These are phyloP conservation scores for Isurus oxyrinchus DNA, from an alignment of 2,113 vertebrate genomes.

Conservation along the genomic window DNA sequence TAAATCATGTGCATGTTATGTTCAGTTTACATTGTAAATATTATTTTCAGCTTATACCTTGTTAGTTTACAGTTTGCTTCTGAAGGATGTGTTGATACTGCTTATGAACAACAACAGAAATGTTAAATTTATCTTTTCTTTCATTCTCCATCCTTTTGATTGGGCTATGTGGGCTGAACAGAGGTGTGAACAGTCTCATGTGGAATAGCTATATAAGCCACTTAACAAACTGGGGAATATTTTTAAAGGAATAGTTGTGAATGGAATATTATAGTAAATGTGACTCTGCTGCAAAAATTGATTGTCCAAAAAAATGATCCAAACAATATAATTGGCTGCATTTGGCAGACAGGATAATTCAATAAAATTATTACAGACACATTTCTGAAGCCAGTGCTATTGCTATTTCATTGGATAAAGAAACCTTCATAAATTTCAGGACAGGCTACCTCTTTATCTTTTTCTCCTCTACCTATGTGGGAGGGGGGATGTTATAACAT, in stretches of 20 bases:
- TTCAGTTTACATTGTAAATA: constrained; percentile 35
- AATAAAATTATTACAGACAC: neutral
- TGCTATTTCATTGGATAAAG: neutral
- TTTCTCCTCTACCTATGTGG: neutral
- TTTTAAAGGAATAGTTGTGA: neutral
- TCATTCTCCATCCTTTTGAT: constrained; percentile 27
- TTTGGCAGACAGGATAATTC: constrained; percentile 12
- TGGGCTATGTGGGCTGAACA: neutral
- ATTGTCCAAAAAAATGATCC: neutral
- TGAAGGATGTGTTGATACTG: neutral
- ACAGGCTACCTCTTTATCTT: neutral
- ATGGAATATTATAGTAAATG: neutral
- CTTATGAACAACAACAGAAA: neutral
- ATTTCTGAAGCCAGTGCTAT: neutral
- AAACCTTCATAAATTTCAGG: neutral
- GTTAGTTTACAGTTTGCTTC: constrained; percentile 27
- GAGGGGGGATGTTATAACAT: neutral
- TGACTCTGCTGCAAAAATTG: neutral
- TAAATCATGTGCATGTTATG: constrained; percentile 22
- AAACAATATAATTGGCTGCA: neutral
- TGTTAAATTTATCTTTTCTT: constrained; percentile 21
- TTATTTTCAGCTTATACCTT: constrained; percentile 12
- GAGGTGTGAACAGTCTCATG: neutral
- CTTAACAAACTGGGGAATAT: neutral
- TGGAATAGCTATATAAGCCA: neutral